These are phyloP conservation scores for Prionailurus viverrinus DNA, from an alignment of 2,113 vertebrate species.

Conservation along the genomic window DNA sequence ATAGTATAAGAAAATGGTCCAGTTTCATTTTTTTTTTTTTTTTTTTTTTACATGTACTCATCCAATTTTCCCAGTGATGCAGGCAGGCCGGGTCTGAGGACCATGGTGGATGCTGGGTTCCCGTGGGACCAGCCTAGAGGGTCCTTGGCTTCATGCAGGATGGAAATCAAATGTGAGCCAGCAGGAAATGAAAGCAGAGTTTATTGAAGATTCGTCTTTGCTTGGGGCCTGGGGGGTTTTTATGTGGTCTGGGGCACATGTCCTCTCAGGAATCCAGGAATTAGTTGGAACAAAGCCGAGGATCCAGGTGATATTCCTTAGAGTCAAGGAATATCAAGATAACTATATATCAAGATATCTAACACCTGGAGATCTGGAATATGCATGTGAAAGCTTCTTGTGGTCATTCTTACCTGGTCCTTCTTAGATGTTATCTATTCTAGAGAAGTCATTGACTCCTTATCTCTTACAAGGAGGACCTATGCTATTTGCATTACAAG, in stretches of 20 bases:
- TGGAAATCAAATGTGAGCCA: background rate
- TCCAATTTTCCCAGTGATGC: background rate
- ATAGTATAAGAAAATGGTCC: background rate
- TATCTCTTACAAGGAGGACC: background rate
- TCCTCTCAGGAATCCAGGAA: background rate
- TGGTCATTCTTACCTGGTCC: background rate
- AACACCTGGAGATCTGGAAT: background rate
- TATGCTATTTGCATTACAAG: background rate
- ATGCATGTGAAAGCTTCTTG: background rate
- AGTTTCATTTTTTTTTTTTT: background rate
- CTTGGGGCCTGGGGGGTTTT: background rate
- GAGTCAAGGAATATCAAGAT: background rate
- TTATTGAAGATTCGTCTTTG: background rate
- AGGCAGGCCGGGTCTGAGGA: background rate
- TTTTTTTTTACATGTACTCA: background rate
- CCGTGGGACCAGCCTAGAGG: background rate
- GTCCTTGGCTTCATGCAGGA: background rate
- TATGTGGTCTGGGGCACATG: background rate
- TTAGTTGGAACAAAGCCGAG: background rate
- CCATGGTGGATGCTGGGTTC: background rate
- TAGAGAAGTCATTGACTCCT: background rate
- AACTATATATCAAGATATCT: background rate
- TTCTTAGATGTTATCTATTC: background rate
- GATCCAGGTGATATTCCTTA: background rate
- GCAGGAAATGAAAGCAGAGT: background rate